Evolutionary conservation across 2,797 vertebrate genomes (phyloP).

Genomic region (Pseudomugil tenellus): DNA sequence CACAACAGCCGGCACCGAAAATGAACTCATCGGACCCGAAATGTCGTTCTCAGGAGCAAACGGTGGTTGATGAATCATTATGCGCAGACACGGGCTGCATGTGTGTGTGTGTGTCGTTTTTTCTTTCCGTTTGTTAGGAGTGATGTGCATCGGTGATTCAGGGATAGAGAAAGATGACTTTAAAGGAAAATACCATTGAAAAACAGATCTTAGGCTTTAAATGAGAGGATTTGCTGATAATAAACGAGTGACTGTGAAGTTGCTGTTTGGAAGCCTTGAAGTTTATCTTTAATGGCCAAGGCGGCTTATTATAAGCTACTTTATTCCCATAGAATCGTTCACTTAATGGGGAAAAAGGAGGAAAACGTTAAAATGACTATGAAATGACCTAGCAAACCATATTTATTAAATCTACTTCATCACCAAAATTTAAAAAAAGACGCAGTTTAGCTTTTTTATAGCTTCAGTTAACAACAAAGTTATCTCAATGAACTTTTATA

Average conservation of each 20-base stretch:
- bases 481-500: too few species aligned
- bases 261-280: neutral
- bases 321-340: too few species aligned
- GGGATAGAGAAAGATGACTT: conserved; percentile 18
- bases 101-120: conserved; percentile 17
- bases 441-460: too few species aligned
- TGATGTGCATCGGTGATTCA: conserved; percentile 54
- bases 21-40: conserved; percentile 70
- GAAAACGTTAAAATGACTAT: neutral
- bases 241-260: neutral
- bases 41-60: conserved; percentile 67
- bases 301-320: too few species aligned
- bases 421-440: too few species aligned
- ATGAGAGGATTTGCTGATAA: neutral
- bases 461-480: too few species aligned
- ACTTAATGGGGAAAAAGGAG: neutral
- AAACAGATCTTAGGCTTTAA: neutral
- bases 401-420: neutral
- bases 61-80: conserved; percentile 73
- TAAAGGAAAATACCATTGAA: conserved; percentile 34
- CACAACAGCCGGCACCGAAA: conserved; percentile 54
- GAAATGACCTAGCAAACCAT: neutral
- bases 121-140: conserved; percentile 29
- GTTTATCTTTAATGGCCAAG: neutral
- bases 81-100: conserved; percentile 55